These are phyloP conservation scores for Drosophila nebulosa DNA, from an alignment of 1,140 invertebrate species.

Conservation along the genomic window DNA sequence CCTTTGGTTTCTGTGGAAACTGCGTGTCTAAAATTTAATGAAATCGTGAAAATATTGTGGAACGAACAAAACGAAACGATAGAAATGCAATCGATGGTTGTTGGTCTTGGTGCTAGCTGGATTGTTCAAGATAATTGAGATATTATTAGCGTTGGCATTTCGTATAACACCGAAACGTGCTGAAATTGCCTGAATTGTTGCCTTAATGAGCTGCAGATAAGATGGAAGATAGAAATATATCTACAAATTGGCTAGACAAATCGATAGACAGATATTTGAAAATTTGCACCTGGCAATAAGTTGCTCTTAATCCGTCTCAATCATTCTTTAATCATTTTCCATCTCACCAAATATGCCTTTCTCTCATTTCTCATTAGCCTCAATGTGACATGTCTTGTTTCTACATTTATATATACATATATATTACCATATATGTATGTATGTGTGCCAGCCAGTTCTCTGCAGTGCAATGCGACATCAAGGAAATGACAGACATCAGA, in stretches of 20 bases:
- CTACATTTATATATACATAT: no score
- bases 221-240: constrained; percentile 24
- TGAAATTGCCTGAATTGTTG: constrained; percentile 57
- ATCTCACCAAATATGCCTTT: no score
- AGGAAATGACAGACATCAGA: constrained; percentile 69
- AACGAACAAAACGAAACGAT: constrained; percentile 38
- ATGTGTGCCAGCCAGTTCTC: not conserved
- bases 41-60: constrained; percentile 56
- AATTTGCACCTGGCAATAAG: no score
- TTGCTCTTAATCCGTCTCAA: no score
- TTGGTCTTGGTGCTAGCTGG: constrained; percentile 12
- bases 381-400: constrained; percentile 10
- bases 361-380: constrained; percentile 1
- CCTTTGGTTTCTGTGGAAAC: constrained; percentile 58
- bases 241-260: constrained; percentile 29
- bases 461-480: constrained; percentile 45
- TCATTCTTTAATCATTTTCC: no score
- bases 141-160: constrained; percentile 67
- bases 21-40: constrained; percentile 78
- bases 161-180: constrained; percentile 50
- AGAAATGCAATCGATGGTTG: constrained; percentile 52
- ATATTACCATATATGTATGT: constrained; percentile 19
- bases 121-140: constrained; percentile 67
- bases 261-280: no score
- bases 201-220: constrained; percentile 49